Base-by-base conservation (phyloP, 2,113 vertebrate species). In the Phrynosoma platyrhinos region DNA sequence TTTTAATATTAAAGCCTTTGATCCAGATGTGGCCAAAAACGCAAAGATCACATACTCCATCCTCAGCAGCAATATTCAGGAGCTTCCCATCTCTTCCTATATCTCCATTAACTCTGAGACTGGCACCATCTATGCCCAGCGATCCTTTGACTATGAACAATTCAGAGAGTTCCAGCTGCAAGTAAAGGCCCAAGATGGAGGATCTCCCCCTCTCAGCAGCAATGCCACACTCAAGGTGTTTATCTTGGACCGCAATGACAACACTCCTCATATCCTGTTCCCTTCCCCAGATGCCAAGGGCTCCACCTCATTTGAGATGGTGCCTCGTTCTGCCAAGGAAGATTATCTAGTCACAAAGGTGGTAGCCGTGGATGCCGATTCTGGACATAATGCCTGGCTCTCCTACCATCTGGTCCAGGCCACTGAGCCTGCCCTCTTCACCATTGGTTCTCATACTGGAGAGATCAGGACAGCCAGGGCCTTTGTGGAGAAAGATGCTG, bases 31-130 rank as follows among this genome's bases (percentile, higher is more conserved):
- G 83, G 91, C 88, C 0, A n/a, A 76, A 25, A 95, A 93, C 2
- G 79, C 89, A 84, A 71, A 71, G 69, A 82, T 91, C 92, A 10
- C 52, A 90, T 86, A 94, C 93, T 79, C 84, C 64, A 86, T 86
- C 42, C 42, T 79, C 10, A 32, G 27, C 62, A 86, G 84, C 84
- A 86, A 86, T 20, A 68, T 79, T 20, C 53, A 84, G 36, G 53
- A 62, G 3, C 83, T 84, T 42, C 71, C 83, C 71, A 76, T 84
- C 71, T 79, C 75, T 14, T 86, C 84, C 5, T 86, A 79, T 32
- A 79, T 86, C 76, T 86, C 84, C 84, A 85, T 77, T 47, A 76
- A 85, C 12, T 76, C 84, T 7, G 53, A 64, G 36, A 64, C 55
- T 9, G 84, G 84, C 36, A 47, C 25, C 4, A 77, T 85, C 72